Conservation (phyloP, 2,797 vertebrate species). For the Nothura maculosa region DNA sequence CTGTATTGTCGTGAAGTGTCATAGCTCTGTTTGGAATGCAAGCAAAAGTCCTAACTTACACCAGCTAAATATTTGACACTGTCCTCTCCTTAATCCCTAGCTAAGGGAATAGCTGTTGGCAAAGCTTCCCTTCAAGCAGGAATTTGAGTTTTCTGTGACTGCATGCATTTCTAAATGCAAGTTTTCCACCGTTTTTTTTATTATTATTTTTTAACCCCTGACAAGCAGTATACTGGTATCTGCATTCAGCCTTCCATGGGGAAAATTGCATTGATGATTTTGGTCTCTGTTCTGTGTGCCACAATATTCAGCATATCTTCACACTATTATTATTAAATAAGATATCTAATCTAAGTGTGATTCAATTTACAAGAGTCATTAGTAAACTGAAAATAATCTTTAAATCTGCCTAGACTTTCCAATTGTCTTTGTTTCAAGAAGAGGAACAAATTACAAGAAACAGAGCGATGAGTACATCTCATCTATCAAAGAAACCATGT, state of each 20-base stretch:
- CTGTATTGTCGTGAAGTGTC: background rate
- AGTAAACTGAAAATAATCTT: background rate
- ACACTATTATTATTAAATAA: background rate
- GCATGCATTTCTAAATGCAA: background rate
- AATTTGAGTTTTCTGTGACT: background rate
- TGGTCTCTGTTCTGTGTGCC: background rate
- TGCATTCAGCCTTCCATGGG: background rate
- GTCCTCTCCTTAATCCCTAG: background rate
- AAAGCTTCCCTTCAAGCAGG: background rate
- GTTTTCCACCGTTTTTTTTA: background rate
- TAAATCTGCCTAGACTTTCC: background rate
- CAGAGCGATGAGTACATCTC: background rate
- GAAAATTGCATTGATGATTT: rapidly evolving
- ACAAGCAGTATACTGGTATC: background rate
- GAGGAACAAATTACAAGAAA: background rate
- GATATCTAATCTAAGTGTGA: background rate
- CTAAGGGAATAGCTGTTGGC: background rate
- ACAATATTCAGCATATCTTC: background rate
- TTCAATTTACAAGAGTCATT: background rate
- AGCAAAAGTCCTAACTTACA: background rate
- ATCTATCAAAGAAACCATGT: background rate
- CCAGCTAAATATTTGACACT: background rate
- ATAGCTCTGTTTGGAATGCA: background rate
- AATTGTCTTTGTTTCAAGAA: background rate
- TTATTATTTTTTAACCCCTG: background rate